Base-by-base conservation (phyloP, 2,113 vertebrate genomes). In the Drymodes brunneopygia region DNA sequence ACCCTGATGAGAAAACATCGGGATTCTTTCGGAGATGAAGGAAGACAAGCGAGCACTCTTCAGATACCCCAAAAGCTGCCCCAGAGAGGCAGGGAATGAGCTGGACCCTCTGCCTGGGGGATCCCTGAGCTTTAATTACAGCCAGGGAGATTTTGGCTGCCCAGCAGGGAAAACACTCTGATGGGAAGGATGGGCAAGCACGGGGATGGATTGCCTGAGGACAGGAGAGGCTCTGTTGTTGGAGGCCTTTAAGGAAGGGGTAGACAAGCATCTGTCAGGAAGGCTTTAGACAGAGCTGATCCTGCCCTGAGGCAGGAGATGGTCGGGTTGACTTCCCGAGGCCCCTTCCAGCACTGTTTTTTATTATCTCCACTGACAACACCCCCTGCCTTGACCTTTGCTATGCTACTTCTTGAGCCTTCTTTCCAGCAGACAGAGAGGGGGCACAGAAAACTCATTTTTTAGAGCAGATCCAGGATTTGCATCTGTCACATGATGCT, bases 201-300 rank as follows among this genome's bases (percentile, higher is more conserved):
- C n/a, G 15, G 82, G 67, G 61, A 50, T 0, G 21, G 73, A 83
- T 67, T 56, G 80, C 90, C 75, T 11, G 51, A 95, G 94, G 90
- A 93, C 12, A 88, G 77, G n/a, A 92, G 62, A 88, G 75, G 33
- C 79, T 92, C 62, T 20, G 42, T 69, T 5, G 4, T 50, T 61
- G 75, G 47, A 93, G 64, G 90, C 47, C 82, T 90, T 83, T 80
- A 92, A 92, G 75, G 40, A 92, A 44, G 44, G 54, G 29, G 29
- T 31, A 84, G 86, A 89, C 42, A 94, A 94, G 77, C 80, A 92
- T 79, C 92, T 89, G 92, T 83, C 80, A 92, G 69, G 35, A 84
- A 84, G 56, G 81, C 27, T 92, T 88, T 83, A 90, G 82, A 90
- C 71, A 92, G 83, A 86, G 75, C 22, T 94, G 94, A 95, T 96